Base-by-base conservation (phyloP, 1,140 invertebrate genomes). In the Drosophila subobscura region DNA sequence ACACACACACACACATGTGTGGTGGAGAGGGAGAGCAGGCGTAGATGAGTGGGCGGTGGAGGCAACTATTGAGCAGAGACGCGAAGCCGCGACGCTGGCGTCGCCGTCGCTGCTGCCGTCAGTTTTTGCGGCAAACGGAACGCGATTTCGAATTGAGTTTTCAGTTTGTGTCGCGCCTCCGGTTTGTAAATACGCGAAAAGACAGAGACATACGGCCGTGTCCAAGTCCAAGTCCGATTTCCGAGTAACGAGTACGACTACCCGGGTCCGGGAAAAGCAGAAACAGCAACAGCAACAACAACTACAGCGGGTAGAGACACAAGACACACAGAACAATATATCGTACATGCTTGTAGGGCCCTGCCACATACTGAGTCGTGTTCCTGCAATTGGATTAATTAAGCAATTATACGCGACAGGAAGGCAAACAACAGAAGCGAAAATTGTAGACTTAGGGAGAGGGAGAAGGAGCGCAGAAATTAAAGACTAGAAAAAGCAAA, bases 131-230 rank as follows among this genome's bases (percentile, higher is more conserved):
- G 53, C 42, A 27, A 68, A 68, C 77, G 76, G 78, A 88, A 85
- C 79, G 83, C 83, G 83, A 86, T 79, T 78, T 81, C 75, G 78
- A 88, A 86, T 86, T 86, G 57, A 81, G 66, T 84, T 85, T 84
- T 84, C 81, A 85, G 83, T 88, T 88, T 88, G 83, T 88, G 83
- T 88, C 83, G 83, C 84, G 83, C 83, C 84, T 88, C 83, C 83
- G 84, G 88, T 88, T 88, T 88, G 83, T 88, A 88, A 88, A 88
- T 88, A 88, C 83, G 71, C 81, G 73, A 83, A 68, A 85, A 79
- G 79, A 71, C 65, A 67, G 59, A 27, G 25, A 37, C 33, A 37
- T 37, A 37, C 55, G 59, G 72, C 44, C 72, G 72, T 72, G 51
- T 55, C 70, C 40, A 45, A 72, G 65, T 72, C 10, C 33, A 4